Evolutionary conservation across 2,888 invertebrate species (phyloP).

Genomic region (Pollenia griseotomentosa): DNA sequence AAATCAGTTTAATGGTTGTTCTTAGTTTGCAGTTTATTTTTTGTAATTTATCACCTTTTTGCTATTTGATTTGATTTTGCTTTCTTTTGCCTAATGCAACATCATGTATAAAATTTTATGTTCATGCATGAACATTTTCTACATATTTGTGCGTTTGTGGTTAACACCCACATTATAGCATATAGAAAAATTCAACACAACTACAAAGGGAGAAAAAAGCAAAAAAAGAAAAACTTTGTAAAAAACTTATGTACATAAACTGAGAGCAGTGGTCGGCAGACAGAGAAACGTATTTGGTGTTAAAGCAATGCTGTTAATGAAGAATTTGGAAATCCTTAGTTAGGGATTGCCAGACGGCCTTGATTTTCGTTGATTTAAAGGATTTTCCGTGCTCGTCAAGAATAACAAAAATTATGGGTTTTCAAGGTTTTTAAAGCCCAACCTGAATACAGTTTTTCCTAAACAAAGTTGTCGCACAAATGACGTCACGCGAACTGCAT

Average conservation of each 20-base stretch:
- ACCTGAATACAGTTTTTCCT: no score
- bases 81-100: neutral
- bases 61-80: neutral
- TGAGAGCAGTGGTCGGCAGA: no score
- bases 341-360: no score
- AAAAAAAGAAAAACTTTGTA: neutral
- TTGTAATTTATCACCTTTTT: neutral
- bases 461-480: no score
- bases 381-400: no score
- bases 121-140: conserved; percentile 32
- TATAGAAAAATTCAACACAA: neutral
- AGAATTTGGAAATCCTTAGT: no score
- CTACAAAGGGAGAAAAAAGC: neutral
- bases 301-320: no score
- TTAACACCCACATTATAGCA: conserved; percentile 32
- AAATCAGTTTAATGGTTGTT: conserved; percentile 21
- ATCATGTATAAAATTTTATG: conserved; percentile 31
- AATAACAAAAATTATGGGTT: no score
- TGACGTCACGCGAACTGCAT: no score
- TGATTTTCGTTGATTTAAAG: no score
- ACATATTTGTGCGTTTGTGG: conserved; percentile 34
- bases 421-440: no score
- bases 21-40: neutral
- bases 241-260: neutral
- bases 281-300: no score